Base-by-base conservation (phyloP, 2,797 vertebrate species). In the Enteromius paludinosus region DNA sequence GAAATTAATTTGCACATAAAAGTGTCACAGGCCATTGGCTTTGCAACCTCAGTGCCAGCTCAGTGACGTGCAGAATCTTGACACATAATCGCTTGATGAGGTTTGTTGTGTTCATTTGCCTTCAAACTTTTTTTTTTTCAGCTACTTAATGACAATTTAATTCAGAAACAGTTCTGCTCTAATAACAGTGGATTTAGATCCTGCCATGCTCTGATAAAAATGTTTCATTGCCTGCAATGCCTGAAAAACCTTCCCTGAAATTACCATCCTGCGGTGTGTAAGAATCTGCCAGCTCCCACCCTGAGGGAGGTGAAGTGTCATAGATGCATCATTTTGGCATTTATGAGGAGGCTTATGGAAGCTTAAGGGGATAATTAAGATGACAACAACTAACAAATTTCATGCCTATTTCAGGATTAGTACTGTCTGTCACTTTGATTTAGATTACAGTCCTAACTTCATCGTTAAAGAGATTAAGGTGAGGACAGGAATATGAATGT, bases 1-100 rank as follows among this genome's bases (percentile, higher is more conserved):
- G 33, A 86, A 87, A 86, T 88, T 87, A 85, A 87, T 87, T 86
- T 87, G 75, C 82, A 79, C 83, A 56, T 86, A 75, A 84, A 88
- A 87, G 70, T 78, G 82, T 87, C 77, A 83, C 81, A 81, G 82
- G 59, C 64, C 62, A 70, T 86, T 83, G 79, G 77, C 68, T 78
- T 65, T 38, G 33, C 71, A 38, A 64, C 78, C 81, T 25, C 45
- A 10, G 74, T 74, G 62, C 61, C 61, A 33, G 56, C 80, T 74
- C 71, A 33, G 61, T 76, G 69, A 52, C 45, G 25, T 30, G 56
- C 33, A 25, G 59, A 81, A 87, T 87, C 77, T 81, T 81, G 74
- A 83, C 65, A 64, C 65, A 49, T 35, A 73, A 76, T 74, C 15
- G 47, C 77, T 65, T 80, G 74, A 81, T 73, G 78, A 45, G 41